Evolutionary conservation across 2,888 invertebrate genomes (phyloP), one percentile per base, ranked within the genome.

Genomic region (Chloroclystis v-ata): DNA sequence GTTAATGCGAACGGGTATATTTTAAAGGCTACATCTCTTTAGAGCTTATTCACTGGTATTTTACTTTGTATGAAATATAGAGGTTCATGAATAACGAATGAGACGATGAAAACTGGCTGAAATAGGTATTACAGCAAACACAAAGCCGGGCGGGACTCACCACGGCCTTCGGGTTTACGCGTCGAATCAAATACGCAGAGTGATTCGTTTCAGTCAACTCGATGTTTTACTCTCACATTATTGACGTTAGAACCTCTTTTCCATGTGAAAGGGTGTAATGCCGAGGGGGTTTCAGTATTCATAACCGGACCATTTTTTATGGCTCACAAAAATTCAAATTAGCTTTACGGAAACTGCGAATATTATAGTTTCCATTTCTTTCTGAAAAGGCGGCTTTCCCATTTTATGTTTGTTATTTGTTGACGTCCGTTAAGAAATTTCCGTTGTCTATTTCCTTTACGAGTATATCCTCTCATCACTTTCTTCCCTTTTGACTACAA

Each of bases 31-130:
- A 48, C 57, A 56, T 54, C 41, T 45, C 29, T 52, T 47, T 57
- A 48, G 42, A 47, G 60, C 47, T 61, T 48, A 59, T 53, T 63
- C 50, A 48, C 57, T 57, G 56, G 50, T 59, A 65, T 56, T 61
- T 67, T 70, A 74, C 70, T 67, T 61, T 65, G 69, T 58, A 65
- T 68, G 67, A 71, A 73, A 76, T 72, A 75, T 72, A 70, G 68
- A 67, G 63, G 62, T 65, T 73, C 72, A 77, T 77, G 75, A 78
- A 79, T 77, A 78, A 72, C 63, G 60, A 73, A 76, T 74, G 70
- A 73, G 68, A 63, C 63, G 68, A 68, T 75, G 69, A 67, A 72
- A 72, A 74, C 67, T 72, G 64, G 63, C 58, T 65, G 59, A 60
- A 61, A 65, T 65, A 64, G 59, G 61, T 63, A 68, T 66, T 69